Evolutionary conservation across 2,888 invertebrate species (phyloP), one percentile per base, ranked within the genome.

Genomic region (Leuctra nigra): DNA sequence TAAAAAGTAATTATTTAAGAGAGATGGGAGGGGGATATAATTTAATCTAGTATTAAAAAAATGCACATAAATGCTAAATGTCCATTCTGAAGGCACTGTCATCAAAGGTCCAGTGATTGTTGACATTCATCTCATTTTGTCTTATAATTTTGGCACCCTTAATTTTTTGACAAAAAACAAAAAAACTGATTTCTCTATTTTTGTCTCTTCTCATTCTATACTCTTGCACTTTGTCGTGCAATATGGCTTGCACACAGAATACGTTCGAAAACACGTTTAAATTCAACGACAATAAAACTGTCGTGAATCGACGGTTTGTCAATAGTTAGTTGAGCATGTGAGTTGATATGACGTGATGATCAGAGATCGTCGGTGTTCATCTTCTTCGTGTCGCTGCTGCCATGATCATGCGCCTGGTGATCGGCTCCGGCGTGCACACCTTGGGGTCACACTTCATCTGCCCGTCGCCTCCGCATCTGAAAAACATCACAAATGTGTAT

Each of bases 361-460:
- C 23, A 44, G 41, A 41, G n/a, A n/a, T n/a, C n/a, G n/a, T n/a
- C n/a, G n/a, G n/a, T 25, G 54, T 56, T 60, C 58, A 60, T 64
- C 64, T 65, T 60, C 66, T 63, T 22, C 66, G 63, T 54, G 64
- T 61, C 46, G 65, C 65, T 56, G 87, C 88, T 55, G 86, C 87
- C 53, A 87, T 88, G 69, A 93, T 89, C 86, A 92, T 91, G 77
- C 91, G 90, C 69, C 88, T 80, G 68, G 92, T 76, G 85, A 91
- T 87, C 57, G 92, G 91, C 71, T 91, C 90, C 44, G 93, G 91
- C 65, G 88, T 87, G 74, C 93, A 93, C 62, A 84, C 83, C 73
- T 87, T 87, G 58, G 94, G 94, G 74, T 93, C 90, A 74, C 94
- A 94, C 75, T 91, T 86, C 93, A 94, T 93, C 74, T 91, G 88